Percentiles rank a stretch among this genome's conserved stretches.
Conservation (phyloP, 1,140 invertebrate species). For the Zaprionus ghesquierei region DNA sequence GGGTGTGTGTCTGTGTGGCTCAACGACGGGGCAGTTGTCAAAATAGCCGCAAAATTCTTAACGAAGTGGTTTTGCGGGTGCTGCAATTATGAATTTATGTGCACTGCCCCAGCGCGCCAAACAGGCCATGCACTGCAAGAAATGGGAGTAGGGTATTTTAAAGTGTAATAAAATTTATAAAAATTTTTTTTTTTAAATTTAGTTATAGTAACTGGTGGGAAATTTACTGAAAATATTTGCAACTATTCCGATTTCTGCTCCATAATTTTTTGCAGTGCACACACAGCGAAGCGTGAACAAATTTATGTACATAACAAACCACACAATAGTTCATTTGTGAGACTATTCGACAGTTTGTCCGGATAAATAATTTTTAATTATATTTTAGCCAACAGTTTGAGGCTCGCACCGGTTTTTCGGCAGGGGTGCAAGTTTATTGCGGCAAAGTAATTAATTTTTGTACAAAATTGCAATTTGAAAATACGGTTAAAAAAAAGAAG, state of each 20-base stretch:
- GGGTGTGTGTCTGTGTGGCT: not conserved
- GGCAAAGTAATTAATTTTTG: not conserved
- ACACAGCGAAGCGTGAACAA: not conserved
- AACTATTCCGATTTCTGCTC: not conserved
- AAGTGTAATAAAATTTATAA: no score
- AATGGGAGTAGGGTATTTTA: not conserved
- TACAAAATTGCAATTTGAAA: not conserved
- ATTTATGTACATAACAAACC: slow-evolving; percentile 6
- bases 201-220: no score
- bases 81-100: slow-evolving; percentile 79
- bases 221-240: not conserved
- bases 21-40: slow-evolving; percentile 43
- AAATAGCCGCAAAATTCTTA: slow-evolving; percentile 71
- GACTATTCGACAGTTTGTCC: slow-evolving; percentile 9
- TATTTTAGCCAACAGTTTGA: slow-evolving; percentile 20
- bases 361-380: slow-evolving; percentile 36
- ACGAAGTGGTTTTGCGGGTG: slow-evolving; percentile 75
- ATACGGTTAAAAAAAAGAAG: no score
- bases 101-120: not conserved
- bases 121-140: not conserved
- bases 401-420: not conserved
- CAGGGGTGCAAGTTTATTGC: not conserved
- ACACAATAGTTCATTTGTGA: slow-evolving; percentile 40
- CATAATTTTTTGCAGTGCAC: slow-evolving; percentile 2
- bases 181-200: no score